These are phyloP conservation scores for Geopemphigus sp. DNA, from an alignment of 1,140 invertebrate genomes.

Conservation along the genomic window DNA sequence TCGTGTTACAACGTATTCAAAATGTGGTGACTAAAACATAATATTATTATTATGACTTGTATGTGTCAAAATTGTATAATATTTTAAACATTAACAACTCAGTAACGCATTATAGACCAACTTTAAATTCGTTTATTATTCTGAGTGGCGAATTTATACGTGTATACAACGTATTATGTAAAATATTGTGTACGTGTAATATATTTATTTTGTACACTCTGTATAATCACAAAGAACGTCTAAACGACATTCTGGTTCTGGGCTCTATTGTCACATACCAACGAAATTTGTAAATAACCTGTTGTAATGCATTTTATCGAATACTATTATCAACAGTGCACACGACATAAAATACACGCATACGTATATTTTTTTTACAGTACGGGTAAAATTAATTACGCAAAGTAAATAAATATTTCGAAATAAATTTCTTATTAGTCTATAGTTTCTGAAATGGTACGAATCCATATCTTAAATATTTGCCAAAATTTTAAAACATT, in stretches of 20 bases:
- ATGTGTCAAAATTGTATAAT: not conserved
- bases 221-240: not conserved
- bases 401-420: not conserved
- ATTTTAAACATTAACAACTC: not conserved
- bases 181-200: slow-evolving; percentile 6
- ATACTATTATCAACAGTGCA: slow-evolving; percentile 28
- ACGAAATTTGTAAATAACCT: slow-evolving; percentile 28
- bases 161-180: not conserved
- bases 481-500: not conserved
- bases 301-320: slow-evolving; percentile 43
- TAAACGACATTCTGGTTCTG: slow-evolving; percentile 41
- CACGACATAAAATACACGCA: not conserved
- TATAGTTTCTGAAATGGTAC: not conserved
- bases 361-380: not conserved
- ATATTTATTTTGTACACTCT: not conserved
- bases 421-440: not conserved
- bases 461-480: not conserved
- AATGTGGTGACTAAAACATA: slow-evolving; percentile 22
- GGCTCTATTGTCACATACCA: slow-evolving; percentile 45
- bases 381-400: not conserved
- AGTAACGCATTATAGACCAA: not conserved
- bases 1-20: not conserved
- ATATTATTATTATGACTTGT: slow-evolving; percentile 28
- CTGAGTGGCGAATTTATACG: too few relatives aligned
- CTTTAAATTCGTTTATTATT: not conserved